phyloP scores from a whole-genome alignment of 35 echinoderm and acorn worm species.

The Ophioderma brevispina region DNA sequence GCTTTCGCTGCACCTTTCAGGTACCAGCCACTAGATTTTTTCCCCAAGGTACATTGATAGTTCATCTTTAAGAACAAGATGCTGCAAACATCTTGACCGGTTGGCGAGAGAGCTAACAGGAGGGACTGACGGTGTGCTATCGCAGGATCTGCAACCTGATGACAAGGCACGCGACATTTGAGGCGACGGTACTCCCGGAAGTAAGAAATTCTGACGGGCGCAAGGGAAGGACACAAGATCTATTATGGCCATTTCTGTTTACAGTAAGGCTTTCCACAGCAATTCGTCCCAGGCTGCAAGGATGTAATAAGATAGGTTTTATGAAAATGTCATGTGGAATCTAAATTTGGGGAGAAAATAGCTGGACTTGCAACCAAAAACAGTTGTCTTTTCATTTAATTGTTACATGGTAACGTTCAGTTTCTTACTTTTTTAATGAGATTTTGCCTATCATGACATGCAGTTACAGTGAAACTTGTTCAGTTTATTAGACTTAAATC shows the following conservation, averaged over 20 bases:
- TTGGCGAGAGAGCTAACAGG: constrained; percentile 86
- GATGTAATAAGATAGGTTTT: too few relatives aligned
- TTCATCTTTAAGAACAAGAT: constrained; percentile 76
- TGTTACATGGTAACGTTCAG: too few relatives aligned
- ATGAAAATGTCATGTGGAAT: too few relatives aligned
- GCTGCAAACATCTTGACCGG: constrained; percentile 80
- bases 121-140: constrained; percentile 67
- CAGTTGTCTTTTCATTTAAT: too few relatives aligned
- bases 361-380: too few relatives aligned
- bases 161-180: constrained; percentile 38
- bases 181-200: constrained; percentile 63
- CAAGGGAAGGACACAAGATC: constrained; percentile 37
- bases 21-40: too few relatives aligned
- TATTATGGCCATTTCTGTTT: constrained; percentile 72
- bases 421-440: too few relatives aligned
- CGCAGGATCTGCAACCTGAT: constrained; percentile 41
- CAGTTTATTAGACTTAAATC: too few relatives aligned
- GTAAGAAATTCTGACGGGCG: not conserved
- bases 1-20: too few relatives aligned
- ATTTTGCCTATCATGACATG: too few relatives aligned
- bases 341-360: too few relatives aligned
- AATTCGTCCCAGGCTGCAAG: constrained; percentile 53
- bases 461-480: too few relatives aligned
- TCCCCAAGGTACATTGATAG: constrained; percentile 82
- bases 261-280: constrained; percentile 66